Evolutionary conservation across 2,888 invertebrate genomes (phyloP).

Genomic region (Ischnura elegans): DNA sequence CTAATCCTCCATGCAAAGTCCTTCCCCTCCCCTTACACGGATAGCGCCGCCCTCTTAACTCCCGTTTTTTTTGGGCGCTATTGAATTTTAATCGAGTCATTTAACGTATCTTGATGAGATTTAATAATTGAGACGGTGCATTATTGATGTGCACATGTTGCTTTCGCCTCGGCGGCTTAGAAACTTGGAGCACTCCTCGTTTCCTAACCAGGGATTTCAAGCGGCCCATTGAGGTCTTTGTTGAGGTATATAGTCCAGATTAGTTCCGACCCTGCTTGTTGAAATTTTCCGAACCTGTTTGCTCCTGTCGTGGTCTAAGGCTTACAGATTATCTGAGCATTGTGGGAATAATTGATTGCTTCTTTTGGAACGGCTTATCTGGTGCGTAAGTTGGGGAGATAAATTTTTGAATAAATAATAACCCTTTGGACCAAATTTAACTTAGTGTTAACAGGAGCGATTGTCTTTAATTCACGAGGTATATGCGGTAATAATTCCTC

Average conservation of each 20-base stretch:
- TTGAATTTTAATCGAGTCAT: conserved; percentile 54
- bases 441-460: too few relatives aligned
- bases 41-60: too few relatives aligned
- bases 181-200: background rate
- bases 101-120: conserved; percentile 52
- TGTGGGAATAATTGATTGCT: background rate
- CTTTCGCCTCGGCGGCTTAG: background rate
- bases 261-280: background rate
- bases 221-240: background rate
- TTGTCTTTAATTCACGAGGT: too few relatives aligned
- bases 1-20: background rate
- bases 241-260: background rate
- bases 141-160: conserved; percentile 10
- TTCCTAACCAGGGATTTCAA: background rate
- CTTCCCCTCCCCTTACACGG: too few relatives aligned
- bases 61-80: conserved; percentile 26
- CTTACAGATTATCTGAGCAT: background rate
- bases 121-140: conserved; percentile 39
- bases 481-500: too few relatives aligned
- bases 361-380: too few relatives aligned
- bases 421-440: too few relatives aligned
- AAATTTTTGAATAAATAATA: too few relatives aligned
- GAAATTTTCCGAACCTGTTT: background rate
- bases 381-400: too few relatives aligned
- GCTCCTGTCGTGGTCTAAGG: background rate